Evolutionary conservation across 2,113 vertebrate species (phyloP).

Genomic region (Vireo altiloquus): DNA sequence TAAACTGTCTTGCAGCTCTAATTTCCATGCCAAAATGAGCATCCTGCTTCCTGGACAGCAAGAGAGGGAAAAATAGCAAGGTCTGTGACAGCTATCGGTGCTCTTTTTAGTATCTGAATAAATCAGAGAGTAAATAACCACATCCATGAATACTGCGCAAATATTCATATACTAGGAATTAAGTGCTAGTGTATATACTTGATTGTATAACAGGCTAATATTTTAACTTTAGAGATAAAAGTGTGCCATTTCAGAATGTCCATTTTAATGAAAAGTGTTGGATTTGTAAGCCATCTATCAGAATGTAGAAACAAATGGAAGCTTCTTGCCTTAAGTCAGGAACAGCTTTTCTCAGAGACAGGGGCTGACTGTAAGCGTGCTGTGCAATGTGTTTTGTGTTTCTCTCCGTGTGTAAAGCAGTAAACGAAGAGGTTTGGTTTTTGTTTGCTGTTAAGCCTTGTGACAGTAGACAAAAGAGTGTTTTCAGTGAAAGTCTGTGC

Average conservation of each 20-base stretch:
- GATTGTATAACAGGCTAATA: not conserved
- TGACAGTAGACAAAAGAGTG: not conserved
- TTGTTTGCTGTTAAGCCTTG: not conserved
- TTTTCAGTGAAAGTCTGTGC: not conserved
- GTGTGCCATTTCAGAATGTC: not conserved
- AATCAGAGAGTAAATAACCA: not conserved
- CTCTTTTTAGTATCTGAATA: not conserved
- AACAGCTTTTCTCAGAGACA: not conserved
- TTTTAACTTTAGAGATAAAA: not conserved
- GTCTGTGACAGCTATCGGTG: not conserved
- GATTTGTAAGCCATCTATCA: not conserved
- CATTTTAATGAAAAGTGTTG: not conserved
- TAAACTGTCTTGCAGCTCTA: not conserved
- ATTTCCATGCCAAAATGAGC: not conserved
- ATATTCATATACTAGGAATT: not conserved
- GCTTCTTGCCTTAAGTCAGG: not conserved
- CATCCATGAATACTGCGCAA: not conserved
- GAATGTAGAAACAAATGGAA: accelerated
- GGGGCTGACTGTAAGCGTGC: not conserved
- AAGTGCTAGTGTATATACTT: not conserved
- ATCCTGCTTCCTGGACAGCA: not conserved
- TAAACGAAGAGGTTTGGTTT: not conserved
- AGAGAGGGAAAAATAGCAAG: not conserved
- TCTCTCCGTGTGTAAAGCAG: not conserved
- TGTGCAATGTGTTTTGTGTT: not conserved